Conservation (phyloP, 2,797 vertebrate species). For the Botia almorhae region DNA sequence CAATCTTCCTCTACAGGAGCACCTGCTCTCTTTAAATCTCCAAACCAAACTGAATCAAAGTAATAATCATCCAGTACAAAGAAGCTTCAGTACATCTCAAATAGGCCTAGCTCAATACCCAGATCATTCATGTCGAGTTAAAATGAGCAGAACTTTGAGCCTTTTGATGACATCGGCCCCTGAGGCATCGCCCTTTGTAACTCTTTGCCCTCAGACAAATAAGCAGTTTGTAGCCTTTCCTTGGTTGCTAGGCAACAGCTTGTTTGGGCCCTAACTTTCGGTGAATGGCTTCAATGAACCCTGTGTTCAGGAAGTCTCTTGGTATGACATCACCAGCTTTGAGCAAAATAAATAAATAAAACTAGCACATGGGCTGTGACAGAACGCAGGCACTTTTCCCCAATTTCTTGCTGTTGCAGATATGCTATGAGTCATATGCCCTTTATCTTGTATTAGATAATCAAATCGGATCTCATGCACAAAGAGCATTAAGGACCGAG, state of each 20-base stretch:
- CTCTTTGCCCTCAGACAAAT: constrained; percentile 64
- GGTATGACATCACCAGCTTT: constrained; percentile 73
- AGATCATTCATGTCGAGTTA: neutral
- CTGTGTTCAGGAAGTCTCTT: constrained; percentile 79
- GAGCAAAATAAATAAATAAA: constrained; percentile 58
- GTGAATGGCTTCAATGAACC: constrained; percentile 75
- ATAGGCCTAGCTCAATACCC: neutral
- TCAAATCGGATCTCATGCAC: constrained; percentile 61
- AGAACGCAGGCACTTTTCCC: constrained; percentile 44
- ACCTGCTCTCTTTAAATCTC: constrained; percentile 12
- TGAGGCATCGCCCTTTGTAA: constrained; percentile 25
- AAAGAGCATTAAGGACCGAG: constrained; percentile 54
- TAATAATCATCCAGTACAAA: neutral
- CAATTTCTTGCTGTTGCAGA: constrained; percentile 60
- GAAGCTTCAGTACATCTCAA: neutral
- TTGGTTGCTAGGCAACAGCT: constrained; percentile 66
- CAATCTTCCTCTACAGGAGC: neutral
- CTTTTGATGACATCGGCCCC: constrained; percentile 4
- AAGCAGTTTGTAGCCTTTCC: constrained; percentile 62
- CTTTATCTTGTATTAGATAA: constrained; percentile 70
- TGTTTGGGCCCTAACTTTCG: constrained; percentile 70
- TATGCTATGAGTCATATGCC: constrained; percentile 73
- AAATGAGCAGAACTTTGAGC: constrained; percentile 18
- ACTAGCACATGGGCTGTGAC: constrained; percentile 62
- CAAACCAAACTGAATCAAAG: neutral